A percentile compares a stretch with the other conserved stretches of the same genome.
Conservation (phyloP, 2,888 invertebrate genomes). For the Zaprionus obscuricornis region DNA sequence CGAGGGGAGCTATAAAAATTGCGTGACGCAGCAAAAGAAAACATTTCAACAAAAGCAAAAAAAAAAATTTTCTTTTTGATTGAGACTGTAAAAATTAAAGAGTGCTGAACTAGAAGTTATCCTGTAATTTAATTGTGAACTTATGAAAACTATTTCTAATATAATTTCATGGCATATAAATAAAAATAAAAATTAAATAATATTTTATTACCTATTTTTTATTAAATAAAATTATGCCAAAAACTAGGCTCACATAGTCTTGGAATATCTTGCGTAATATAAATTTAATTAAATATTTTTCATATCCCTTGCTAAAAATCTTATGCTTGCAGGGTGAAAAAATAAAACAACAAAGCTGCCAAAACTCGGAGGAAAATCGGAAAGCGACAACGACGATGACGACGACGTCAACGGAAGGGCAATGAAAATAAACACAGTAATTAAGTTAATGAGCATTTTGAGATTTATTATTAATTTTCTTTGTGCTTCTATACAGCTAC, state of each 20-base stretch:
- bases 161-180: too few species aligned
- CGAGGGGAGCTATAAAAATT: constrained; percentile 58
- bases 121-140: too few species aligned
- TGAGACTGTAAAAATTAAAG: background rate
- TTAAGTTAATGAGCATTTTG: constrained; percentile 81
- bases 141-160: too few species aligned
- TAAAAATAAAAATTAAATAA: too few species aligned
- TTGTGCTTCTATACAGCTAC: constrained; percentile 27
- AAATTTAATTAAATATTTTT: too few species aligned
- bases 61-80: background rate
- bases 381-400: constrained; percentile 15
- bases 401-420: constrained; percentile 62
- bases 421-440: constrained; percentile 80
- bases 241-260: too few species aligned
- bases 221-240: constrained; percentile 11
- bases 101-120: background rate
- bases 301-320: too few species aligned
- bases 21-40: constrained; percentile 75
- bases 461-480: constrained; percentile 79
- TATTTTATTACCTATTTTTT: too few species aligned
- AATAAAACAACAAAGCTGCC: constrained; percentile 22
- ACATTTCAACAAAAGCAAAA: constrained; percentile 45
- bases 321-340: too few species aligned
- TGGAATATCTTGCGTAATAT: too few species aligned
- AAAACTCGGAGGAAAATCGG: constrained; percentile 34